These are phyloP conservation scores for Xestia ashworthii DNA, from an alignment of 2,888 invertebrate species.

Conservation along the genomic window DNA sequence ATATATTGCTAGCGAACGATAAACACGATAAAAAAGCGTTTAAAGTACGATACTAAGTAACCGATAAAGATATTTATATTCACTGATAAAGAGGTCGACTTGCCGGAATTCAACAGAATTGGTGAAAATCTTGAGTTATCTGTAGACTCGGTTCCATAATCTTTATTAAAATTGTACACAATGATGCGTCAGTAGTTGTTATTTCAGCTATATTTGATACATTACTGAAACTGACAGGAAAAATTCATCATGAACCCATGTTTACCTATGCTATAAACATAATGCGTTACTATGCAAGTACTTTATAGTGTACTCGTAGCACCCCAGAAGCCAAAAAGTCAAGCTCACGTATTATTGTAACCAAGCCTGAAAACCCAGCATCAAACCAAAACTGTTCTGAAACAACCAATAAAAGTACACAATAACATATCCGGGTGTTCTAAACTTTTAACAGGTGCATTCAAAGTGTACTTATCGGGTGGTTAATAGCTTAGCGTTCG, in stretches of 20 bases:
- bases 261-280: not conserved
- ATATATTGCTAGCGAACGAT: constrained; percentile 69
- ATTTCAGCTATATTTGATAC: constrained; percentile 5
- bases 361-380: not conserved
- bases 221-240: constrained; percentile 12
- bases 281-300: not conserved
- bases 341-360: not conserved
- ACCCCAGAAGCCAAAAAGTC: not conserved
- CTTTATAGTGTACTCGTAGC: not conserved
- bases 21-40: constrained; percentile 69
- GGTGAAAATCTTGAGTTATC: constrained; percentile 43
- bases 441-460: constrained; percentile 22
- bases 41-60: constrained; percentile 71
- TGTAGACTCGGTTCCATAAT: constrained; percentile 18
- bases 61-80: constrained; percentile 68
- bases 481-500: constrained; percentile 24
- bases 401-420: constrained; percentile 17
- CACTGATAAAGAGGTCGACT: constrained; percentile 62
- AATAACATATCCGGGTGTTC: constrained; percentile 16
- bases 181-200: not conserved
- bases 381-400: not conserved
- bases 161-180: constrained; percentile 25
- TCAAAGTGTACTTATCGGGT: constrained; percentile 32
- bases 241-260: not conserved
- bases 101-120: constrained; percentile 48